Base-by-base conservation (phyloP, 1,140 invertebrate species). In the Ganaspis sp. region DNA sequence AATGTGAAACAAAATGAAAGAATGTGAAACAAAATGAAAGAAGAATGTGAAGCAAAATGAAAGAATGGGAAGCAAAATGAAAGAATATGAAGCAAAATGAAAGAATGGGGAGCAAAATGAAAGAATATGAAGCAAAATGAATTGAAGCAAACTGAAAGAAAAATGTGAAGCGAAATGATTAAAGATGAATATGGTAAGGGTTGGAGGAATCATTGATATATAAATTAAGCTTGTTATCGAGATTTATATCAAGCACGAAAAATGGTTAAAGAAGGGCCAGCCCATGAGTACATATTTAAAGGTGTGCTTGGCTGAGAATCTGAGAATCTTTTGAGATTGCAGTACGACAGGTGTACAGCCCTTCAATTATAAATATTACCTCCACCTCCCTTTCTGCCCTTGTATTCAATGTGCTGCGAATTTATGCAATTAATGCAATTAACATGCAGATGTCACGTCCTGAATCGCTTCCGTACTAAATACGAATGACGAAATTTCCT, bases 311-410 rank as follows among this genome's bases (percentile, higher is more conserved):
- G 11, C 5, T 64, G 21, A 64, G 58, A 23, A 64, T 64, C 58
- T 64, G 58, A 64, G 58, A 64, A 64, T 64, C 58, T 64, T 64
- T 64, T 64, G 15, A 64, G 58, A 64, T 64, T 64, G 58, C 58
- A 64, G 58, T 26, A 15, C 58, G 58, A 64, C 58, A 64, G 58
- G 58, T 64, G 58, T 26, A 15, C 12, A 9, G 12, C 58, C 58
- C 58, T 64, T 64, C 58, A 64, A 64, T 64, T 64, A 64, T 64
- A 64, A 64, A 34, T 64, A 29, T 29, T 49, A 49, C 23, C 23
- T 64, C 23, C 4, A 64, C 58, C 23, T 64, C 58, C 58, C 58
- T 29, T 64, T 64, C 9, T 12, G 12, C 54, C 54, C 54, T 64
- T 64, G 23, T 26, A 64, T 64, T 64, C 58, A 26, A 64, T 64